phyloP scores from a whole-genome alignment of 2,113 vertebrate genomes.

The Callopanchax toddi region DNA sequence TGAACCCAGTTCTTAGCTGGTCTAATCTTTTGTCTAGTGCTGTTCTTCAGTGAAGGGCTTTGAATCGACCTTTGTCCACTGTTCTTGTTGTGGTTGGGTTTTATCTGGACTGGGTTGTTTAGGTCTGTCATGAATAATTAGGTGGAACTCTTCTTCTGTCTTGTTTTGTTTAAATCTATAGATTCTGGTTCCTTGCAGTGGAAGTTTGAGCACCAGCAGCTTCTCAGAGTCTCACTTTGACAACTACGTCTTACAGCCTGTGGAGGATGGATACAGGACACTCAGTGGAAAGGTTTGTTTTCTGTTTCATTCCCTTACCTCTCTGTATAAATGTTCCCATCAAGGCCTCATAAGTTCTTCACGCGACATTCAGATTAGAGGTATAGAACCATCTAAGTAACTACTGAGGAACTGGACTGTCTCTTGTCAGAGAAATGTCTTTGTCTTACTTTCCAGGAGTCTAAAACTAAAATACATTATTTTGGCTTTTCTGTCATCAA shows the following conservation, averaged over 20 bases:
- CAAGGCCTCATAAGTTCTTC: too few relatives aligned
- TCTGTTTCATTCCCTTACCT: not conserved
- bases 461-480: too few relatives aligned
- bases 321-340: not conserved
- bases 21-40: too few relatives aligned
- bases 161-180: constrained; percentile 19
- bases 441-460: too few relatives aligned
- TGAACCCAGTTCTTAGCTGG: too few relatives aligned
- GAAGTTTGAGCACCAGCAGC: constrained; percentile 80
- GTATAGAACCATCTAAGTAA: too few relatives aligned
- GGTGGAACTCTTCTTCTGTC: not conserved
- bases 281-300: constrained; percentile 88
- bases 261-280: constrained; percentile 86
- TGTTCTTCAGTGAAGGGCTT: too few relatives aligned
- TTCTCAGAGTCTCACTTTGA: constrained; percentile 87
- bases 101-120: not conserved
- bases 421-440: too few relatives aligned
- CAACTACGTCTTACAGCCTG: constrained; percentile 86
- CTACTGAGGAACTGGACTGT: too few relatives aligned
- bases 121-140: not conserved
- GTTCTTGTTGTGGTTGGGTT: not conserved
- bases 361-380: too few relatives aligned
- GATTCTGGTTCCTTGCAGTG: constrained; percentile 93
- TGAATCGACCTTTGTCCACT: too few relatives aligned
- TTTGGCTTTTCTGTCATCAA: too few relatives aligned